phyloP scores from a whole-genome alignment of 64 coral and sea anemone genomes.

The Pachyseris speciosa region DNA sequence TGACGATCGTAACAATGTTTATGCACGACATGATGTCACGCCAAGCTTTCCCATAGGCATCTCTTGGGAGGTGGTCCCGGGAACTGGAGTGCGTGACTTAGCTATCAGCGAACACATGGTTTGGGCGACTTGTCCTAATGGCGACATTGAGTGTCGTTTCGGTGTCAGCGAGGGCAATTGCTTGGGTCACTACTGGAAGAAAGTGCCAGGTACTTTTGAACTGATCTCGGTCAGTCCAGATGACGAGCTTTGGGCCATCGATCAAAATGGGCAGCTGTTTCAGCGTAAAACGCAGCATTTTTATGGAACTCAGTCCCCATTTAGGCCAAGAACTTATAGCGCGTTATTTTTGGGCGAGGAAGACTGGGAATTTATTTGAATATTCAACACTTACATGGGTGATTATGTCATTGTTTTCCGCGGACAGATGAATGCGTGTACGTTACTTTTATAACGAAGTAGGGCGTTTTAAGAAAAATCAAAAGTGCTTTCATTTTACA shows the following conservation, averaged over 20 bases:
- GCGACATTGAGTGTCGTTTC: conserved; percentile 91
- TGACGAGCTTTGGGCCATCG: conserved; percentile 89
- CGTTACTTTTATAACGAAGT: too few relatives aligned
- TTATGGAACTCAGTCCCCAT: conserved; percentile 90
- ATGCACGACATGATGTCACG: conserved; percentile 79
- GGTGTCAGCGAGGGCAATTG: conserved; percentile 81
- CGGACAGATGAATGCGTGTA: too few relatives aligned
- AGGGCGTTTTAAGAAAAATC: too few relatives aligned
- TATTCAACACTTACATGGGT: too few relatives aligned
- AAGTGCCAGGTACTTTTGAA: conserved; percentile 93
- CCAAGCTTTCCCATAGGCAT: conserved; percentile 82
- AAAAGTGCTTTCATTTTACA: too few relatives aligned
- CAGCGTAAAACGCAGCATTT: conserved; percentile 84
- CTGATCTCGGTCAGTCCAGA: conserved; percentile 87
- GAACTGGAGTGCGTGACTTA: conserved; percentile 73
- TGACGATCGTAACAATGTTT: conserved; percentile 86
- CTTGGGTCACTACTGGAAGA: conserved; percentile 97
- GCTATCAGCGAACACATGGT: conserved; percentile 84
- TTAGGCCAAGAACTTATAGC: conserved; percentile 77
- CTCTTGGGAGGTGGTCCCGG: conserved; percentile 75
- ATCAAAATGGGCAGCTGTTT: conserved; percentile 91
- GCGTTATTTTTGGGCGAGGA: conserved; percentile 77
- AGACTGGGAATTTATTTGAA: conserved; percentile 91
- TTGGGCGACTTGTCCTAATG: conserved; percentile 85
- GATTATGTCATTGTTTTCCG: too few relatives aligned